Conservation (phyloP, 2,888 invertebrate genomes). For the Phaonia tiefii region DNA sequence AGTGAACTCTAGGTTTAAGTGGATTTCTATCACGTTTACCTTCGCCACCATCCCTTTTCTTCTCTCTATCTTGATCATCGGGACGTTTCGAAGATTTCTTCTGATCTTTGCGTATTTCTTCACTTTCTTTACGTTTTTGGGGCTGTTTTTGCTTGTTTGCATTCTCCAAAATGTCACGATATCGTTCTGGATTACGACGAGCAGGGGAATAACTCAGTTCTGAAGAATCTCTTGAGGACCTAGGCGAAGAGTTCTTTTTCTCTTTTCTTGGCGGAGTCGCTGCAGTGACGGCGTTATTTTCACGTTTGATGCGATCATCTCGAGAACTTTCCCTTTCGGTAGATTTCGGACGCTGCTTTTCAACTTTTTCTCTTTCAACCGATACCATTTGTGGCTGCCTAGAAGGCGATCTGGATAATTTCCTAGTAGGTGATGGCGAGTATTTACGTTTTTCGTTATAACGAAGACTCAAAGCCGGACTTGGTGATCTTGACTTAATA, state of each 20-base stretch:
- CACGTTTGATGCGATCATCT: conserved; percentile 30
- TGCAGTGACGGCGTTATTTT: background rate
- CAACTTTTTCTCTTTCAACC: conserved; percentile 23
- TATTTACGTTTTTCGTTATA: background rate
- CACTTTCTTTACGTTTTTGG: conserved; percentile 69
- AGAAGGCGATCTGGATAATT: conserved; percentile 33
- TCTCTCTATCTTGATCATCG: conserved; percentile 67
- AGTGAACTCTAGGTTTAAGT: conserved; percentile 82
- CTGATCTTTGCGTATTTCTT: conserved; percentile 15
- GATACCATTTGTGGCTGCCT: background rate
- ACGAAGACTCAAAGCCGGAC: background rate
- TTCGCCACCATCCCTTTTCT: conserved; percentile 56
- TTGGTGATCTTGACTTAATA: conserved; percentile 29
- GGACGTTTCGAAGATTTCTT: conserved; percentile 61
- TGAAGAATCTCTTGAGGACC: conserved; percentile 79
- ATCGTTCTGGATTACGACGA: conserved; percentile 85
- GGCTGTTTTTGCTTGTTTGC: conserved; percentile 80
- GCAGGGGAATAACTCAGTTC: conserved; percentile 87
- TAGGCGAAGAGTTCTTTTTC: conserved; percentile 61
- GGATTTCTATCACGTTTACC: conserved; percentile 62
- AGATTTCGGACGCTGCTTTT: conserved; percentile 11
- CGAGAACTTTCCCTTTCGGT: conserved; percentile 31
- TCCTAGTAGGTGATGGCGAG: background rate
- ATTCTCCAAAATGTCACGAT: conserved; percentile 84
- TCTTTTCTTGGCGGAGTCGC: conserved; percentile 24